Base-by-base conservation (phyloP, 2,888 invertebrate genomes). In the Drosophila prolongata region DNA sequence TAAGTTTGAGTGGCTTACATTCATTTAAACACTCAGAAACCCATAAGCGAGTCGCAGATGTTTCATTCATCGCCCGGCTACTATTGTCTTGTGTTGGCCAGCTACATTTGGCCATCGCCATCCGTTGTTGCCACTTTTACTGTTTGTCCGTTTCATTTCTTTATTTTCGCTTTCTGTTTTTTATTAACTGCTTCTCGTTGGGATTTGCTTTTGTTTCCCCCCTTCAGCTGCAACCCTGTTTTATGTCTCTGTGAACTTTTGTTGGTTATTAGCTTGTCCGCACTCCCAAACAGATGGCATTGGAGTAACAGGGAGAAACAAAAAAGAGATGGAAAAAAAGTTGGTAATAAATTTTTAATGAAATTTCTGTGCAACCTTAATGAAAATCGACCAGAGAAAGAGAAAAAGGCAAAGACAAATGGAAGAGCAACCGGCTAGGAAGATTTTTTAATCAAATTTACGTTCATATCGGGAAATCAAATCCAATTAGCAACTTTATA, bases 401-500 rank as follows among this genome's bases (percentile, higher is more conserved):
- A 65, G 37, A 43, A 47, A 57, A 57, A 37, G 27, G 19, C 57
- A 43, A 37, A 38, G 10, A 40, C 34, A 27, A 69, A 43, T 13
- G 40, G 49, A 50, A 16, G 46, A 16, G 42, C 16, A 55, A 24
- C 24, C n/a, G 27, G 8, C 47, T 52, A 70, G 37, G 64, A 62
- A 55, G 62, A 62, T 73, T 64, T 70, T 71, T 52, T 65, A 72
- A 72, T 73, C 42, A 68, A 85, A 81, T 83, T 85, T 75, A 65
- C 62, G 53, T 80, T 77, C 69, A 85, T 81, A 83, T 82, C 74
- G 72, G 55, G 66, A 78, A 82, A 83, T 85, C 77, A 85, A 87
- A 83, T 87, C 88, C 88, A 83, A 87, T 83, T 83, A 83, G 86
- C 77, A 87, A 87, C 66, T 85, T 83, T 85, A 61, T 82, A 81